Evolutionary conservation across 2,797 vertebrate genomes (phyloP).

Genomic region (Acrocephalus scirpaceus): DNA sequence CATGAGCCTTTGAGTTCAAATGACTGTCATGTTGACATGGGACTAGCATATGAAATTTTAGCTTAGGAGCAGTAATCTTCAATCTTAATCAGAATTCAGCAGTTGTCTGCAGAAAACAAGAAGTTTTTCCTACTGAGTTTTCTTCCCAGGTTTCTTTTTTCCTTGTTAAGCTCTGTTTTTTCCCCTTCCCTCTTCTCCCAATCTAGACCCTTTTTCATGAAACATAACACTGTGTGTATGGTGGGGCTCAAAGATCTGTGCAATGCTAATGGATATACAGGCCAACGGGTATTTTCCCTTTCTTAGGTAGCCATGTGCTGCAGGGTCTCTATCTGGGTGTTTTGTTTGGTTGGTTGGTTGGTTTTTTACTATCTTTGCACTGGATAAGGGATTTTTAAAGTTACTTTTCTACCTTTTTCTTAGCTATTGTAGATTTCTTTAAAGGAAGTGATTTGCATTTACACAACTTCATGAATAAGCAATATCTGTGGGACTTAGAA

Average conservation of each 20-base stretch:
- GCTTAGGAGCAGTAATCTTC: neutral
- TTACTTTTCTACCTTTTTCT: neutral
- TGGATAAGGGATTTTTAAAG: neutral
- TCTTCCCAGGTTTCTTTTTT: neutral
- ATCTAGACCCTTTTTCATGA: neutral
- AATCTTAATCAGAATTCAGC: neutral
- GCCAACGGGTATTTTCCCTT: neutral
- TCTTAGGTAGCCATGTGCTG: neutral
- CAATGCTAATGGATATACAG: neutral
- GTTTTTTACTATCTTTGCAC: neutral
- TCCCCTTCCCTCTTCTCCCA: neutral
- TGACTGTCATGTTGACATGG: neutral
- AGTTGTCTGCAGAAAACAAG: neutral
- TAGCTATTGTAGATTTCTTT: neutral
- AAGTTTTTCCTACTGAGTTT: neutral
- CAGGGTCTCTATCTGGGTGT: neutral
- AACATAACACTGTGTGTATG: neutral
- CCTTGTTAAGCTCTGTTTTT: neutral
- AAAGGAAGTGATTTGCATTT: neutral
- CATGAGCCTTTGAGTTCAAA: neutral
- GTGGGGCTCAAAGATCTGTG: neutral
- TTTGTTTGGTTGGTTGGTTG: neutral
- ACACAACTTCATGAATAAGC: neutral
- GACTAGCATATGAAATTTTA: neutral
- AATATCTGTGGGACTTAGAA: neutral